A percentile compares a stretch with the other conserved stretches of the same genome.
Evolutionary conservation across 2,888 invertebrate species (phyloP).

Genomic region (Drosophila setosimentum): DNA sequence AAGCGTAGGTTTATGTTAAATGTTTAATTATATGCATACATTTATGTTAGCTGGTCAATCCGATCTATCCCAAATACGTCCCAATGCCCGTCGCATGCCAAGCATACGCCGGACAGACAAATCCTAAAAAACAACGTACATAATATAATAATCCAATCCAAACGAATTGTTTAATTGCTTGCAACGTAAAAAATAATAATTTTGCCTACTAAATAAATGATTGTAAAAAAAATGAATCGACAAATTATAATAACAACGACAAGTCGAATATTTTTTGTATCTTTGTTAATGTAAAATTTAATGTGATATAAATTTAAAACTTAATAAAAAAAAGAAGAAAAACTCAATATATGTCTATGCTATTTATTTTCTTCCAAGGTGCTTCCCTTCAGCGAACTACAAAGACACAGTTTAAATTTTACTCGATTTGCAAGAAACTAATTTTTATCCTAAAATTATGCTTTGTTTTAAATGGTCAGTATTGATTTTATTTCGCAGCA

Average conservation of each 20-base stretch:
- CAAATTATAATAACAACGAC: constrained; percentile 48
- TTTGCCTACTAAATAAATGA: constrained; percentile 16
- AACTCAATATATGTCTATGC: constrained; percentile 11
- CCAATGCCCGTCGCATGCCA: constrained; percentile 41
- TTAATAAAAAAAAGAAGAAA: constrained; percentile 55
- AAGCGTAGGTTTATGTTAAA: constrained; percentile 63
- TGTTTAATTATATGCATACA: constrained; percentile 56
- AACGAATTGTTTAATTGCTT: constrained; percentile 30
- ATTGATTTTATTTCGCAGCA: no score
- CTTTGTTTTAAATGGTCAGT: not conserved
- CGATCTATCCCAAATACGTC: constrained; percentile 27
- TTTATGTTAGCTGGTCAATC: constrained; percentile 51
- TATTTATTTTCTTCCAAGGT: not conserved
- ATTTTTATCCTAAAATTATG: not conserved
- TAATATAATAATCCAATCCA: constrained; percentile 19
- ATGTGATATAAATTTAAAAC: constrained; percentile 82
- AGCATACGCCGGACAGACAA: constrained; percentile 33
- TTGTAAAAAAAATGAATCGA: constrained; percentile 55
- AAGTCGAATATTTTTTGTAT: constrained; percentile 68
- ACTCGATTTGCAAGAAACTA: not conserved
- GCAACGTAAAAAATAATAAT: constrained; percentile 5
- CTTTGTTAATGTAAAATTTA: constrained; percentile 78
- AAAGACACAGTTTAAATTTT: not conserved
- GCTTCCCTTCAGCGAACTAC: not conserved
- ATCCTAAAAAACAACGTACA: constrained; percentile 5